A percentile compares a stretch with the other conserved stretches of the same genome.
Conservation (phyloP, 2,113 vertebrate species). For the Cynopterus brachyotis region DNA sequence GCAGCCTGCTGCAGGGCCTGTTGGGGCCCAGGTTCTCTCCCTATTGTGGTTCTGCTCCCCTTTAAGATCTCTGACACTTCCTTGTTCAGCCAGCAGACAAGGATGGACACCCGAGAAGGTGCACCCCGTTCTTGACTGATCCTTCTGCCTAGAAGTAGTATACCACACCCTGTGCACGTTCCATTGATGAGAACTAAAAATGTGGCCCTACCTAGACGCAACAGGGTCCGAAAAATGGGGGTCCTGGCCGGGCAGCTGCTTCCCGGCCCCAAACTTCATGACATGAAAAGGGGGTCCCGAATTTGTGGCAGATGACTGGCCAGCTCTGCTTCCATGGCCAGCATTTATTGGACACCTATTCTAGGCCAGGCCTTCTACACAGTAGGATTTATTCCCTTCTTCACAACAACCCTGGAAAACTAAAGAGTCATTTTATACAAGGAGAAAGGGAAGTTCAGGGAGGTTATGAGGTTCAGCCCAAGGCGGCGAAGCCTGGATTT, state of each 20-base stretch:
- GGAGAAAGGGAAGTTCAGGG: not conserved
- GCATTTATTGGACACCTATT: not conserved
- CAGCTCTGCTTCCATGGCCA: not conserved
- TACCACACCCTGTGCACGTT: fast-evolving
- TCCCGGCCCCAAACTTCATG: not conserved
- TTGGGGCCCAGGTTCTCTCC: not conserved
- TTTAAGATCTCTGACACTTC: not conserved
- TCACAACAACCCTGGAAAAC: not conserved
- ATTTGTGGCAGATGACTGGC: fast-evolving
- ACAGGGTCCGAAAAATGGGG: not conserved
- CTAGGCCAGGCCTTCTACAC: not conserved
- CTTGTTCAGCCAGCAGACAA: not conserved
- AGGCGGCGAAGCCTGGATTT: not conserved
- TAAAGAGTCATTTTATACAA: not conserved
- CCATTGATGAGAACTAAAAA: not conserved
- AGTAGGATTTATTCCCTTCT: not conserved
- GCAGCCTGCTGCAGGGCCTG: fast-evolving
- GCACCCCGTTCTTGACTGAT: not conserved
- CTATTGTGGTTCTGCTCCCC: not conserved
- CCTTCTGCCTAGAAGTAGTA: not conserved
- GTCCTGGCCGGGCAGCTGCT: not conserved
- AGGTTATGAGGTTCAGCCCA: not conserved
- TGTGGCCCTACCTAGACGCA: fast-evolving
- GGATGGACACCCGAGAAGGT: not conserved
- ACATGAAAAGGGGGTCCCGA: not conserved